A percentile compares a stretch with the other conserved stretches of the same genome.
Conservation (phyloP, 2,113 vertebrate species). For the Tylochromis polylepis region DNA sequence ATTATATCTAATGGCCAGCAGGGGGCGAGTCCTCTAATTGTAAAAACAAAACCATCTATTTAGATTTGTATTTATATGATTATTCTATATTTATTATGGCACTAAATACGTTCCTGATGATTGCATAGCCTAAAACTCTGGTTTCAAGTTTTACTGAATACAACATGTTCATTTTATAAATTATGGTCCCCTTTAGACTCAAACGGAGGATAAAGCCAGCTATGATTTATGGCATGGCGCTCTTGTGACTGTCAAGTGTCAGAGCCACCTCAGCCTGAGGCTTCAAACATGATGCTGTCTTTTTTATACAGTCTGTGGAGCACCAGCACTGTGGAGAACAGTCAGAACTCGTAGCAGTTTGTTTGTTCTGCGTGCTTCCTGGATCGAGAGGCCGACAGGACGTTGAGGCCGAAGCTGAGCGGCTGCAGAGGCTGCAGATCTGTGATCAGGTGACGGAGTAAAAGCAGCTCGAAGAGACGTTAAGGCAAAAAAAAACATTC, state of each 20-base stretch:
- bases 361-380: background rate
- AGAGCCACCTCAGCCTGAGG: background rate
- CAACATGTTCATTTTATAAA: fast-evolving
- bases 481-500: background rate
- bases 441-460: background rate
- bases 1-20: fast-evolving
- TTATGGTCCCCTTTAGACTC: fast-evolving
- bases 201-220: fast-evolving
- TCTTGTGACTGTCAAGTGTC: background rate
- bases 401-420: background rate
- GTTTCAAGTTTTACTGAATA: background rate
- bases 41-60: background rate
- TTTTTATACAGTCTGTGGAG: background rate
- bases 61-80: background rate
- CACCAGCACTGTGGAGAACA: too few relatives aligned
- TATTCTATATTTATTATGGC: background rate
- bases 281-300: background rate
- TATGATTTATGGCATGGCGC: fast-evolving
- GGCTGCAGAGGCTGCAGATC: background rate
- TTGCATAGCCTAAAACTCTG: background rate
- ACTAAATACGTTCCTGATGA: fast-evolving
- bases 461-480: background rate
- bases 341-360: background rate
- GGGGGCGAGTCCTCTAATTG: background rate
- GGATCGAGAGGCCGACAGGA: too few relatives aligned